Percentiles rank a stretch among this genome's conserved stretches.
phyloP scores from a whole-genome alignment of 2,888 invertebrate species.

The Leptinotarsa rubiginosa region DNA sequence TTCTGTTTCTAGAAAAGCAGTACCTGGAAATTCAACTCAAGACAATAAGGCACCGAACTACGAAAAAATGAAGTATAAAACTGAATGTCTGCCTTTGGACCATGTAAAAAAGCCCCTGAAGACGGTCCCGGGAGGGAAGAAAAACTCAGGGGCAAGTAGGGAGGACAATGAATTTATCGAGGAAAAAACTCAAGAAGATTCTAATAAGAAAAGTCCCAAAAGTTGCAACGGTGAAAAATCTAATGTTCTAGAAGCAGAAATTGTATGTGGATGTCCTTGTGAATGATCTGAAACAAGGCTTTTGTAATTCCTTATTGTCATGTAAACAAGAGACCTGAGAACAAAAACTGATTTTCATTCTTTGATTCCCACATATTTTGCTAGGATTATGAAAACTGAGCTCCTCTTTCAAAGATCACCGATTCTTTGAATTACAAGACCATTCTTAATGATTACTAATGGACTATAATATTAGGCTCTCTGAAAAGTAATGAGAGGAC shows the following conservation, averaged over 20 bases:
- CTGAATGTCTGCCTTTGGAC: constrained; percentile 42
- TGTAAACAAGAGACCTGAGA: background rate
- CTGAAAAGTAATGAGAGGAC: too few species aligned
- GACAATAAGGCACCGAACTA: constrained; percentile 23
- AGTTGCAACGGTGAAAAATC: constrained; percentile 10
- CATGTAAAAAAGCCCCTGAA: background rate
- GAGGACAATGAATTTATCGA: background rate
- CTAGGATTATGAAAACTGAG: too few species aligned
- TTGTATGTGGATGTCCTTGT: constrained; percentile 14
- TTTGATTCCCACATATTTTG: background rate
- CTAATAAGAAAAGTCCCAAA: background rate
- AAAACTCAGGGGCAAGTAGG: background rate
- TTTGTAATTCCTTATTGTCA: background rate
- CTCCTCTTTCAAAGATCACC: too few species aligned
- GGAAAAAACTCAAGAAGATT: background rate
- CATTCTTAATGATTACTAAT: too few species aligned
- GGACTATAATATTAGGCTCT: too few species aligned
- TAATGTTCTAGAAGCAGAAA: constrained; percentile 16
- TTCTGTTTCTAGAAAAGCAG: constrained; percentile 12
- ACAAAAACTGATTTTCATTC: background rate
- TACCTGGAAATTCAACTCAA: constrained; percentile 11
- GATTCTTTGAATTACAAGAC: too few species aligned
- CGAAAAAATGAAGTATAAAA: constrained; percentile 37
- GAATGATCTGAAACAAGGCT: background rate
- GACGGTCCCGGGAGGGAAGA: background rate